Percentiles rank a stretch among this genome's conserved stretches.
Conservation (phyloP, 2,888 invertebrate genomes). For the Mimachlamys varia region DNA sequence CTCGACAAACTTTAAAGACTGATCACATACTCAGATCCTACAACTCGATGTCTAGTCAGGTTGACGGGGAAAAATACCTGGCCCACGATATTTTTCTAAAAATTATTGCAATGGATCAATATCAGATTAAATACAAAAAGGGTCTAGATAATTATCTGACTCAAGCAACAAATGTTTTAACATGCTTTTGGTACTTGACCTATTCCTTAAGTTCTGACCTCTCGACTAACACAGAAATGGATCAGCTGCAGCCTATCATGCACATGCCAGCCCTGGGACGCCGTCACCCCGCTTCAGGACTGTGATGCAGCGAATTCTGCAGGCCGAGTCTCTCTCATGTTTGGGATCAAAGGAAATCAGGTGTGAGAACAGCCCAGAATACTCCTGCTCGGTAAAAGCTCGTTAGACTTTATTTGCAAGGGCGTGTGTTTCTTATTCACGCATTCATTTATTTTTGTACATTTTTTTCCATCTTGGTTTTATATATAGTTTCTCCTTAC, state of each 20-base stretch:
- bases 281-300: neutral
- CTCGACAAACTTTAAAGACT: neutral
- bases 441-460: neutral
- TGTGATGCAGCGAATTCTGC: neutral
- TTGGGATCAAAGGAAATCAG: neutral
- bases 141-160: neutral
- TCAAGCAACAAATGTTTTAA: neutral
- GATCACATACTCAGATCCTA: neutral
- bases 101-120: no score
- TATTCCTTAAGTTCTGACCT: neutral
- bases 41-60: neutral
- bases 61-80: neutral
- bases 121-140: no score
- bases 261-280: neutral
- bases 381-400: neutral
- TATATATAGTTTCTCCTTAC: neutral
- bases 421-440: neutral
- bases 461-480: neutral
- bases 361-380: neutral
- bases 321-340: neutral
- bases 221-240: slow-evolving; percentile 17
- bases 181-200: neutral
- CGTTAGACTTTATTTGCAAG: neutral
- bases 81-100: neutral
- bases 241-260: neutral